These are phyloP conservation scores for Forbesichthys agassizii DNA, from an alignment of 2,113 vertebrate genomes.

Conservation along the genomic window DNA sequence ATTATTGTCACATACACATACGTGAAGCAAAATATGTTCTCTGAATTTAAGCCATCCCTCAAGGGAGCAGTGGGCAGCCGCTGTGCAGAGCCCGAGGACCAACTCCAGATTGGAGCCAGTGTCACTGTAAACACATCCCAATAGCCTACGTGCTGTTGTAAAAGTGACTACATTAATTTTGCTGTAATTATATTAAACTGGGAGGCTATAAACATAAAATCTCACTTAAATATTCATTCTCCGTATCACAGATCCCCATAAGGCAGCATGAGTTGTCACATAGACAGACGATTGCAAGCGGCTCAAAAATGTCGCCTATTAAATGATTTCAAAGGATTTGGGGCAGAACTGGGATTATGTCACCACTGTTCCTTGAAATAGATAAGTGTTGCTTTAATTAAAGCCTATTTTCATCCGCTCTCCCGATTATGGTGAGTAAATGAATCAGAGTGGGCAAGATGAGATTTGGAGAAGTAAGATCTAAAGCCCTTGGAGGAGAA, in stretches of 20 bases:
- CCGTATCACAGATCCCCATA: conserved; percentile 6
- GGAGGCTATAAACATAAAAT: conserved; percentile 5
- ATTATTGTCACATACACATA: no score
- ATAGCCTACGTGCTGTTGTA: no score
- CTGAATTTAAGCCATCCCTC: no score
- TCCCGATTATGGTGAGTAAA: conserved; percentile 53
- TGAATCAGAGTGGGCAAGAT: conserved; percentile 37
- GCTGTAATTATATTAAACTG: background rate
- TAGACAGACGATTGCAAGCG: conserved; percentile 19
- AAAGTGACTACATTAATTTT: background rate
- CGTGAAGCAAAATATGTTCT: no score
- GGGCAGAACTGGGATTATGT: conserved; percentile 42
- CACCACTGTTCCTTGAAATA: conserved; percentile 40
- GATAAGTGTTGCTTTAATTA: conserved; percentile 45
- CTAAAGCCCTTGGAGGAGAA: background rate
- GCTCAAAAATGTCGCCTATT: conserved; percentile 17
- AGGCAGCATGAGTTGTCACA: background rate
- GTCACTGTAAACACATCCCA: no score
- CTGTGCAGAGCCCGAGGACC: no score
- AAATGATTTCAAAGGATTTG: conserved; percentile 40
- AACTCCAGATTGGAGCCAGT: no score
- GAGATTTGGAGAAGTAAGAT: conserved; percentile 41
- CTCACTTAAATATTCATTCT: no score
- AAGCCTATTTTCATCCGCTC: conserved; percentile 41
- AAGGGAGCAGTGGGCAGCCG: no score